Evolutionary conservation across 2,888 invertebrate genomes (phyloP).

Genomic region (Lottia gigantea): DNA sequence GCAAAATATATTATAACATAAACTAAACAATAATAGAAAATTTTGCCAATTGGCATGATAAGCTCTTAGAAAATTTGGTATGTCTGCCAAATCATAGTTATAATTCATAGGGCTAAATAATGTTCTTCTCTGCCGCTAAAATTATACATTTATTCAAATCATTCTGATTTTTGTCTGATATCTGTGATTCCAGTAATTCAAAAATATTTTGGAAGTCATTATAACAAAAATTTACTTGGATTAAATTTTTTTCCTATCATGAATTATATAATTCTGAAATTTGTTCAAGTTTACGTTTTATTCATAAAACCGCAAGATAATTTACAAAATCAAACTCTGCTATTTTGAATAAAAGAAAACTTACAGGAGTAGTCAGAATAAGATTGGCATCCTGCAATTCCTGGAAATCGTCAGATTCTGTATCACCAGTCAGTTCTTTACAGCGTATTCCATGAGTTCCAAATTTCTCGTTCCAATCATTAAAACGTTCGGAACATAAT

Average conservation of each 20-base stretch:
- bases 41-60: neutral
- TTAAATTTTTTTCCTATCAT: too few species aligned
- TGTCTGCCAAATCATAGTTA: too few species aligned
- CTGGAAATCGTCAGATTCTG: constrained; percentile 74
- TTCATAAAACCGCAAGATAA: too few species aligned
- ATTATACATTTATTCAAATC: neutral
- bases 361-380: constrained; percentile 83
- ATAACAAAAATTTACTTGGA: too few species aligned
- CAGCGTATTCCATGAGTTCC: constrained; percentile 74
- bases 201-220: too few species aligned
- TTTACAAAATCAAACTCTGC: too few species aligned
- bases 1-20: constrained; percentile 17
- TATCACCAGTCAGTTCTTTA: constrained; percentile 82
- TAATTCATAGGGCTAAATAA: too few species aligned
- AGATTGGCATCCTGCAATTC: constrained; percentile 70
- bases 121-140: too few species aligned
- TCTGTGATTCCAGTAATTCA: too few species aligned
- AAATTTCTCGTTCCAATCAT: constrained; percentile 82
- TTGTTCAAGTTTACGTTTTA: too few species aligned
- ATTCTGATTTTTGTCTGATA: neutral
- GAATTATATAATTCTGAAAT: too few species aligned
- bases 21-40: neutral
- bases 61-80: too few species aligned
- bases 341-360: constrained; percentile 1
- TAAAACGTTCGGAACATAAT: constrained; percentile 78